Conservation (phyloP, 2,113 vertebrate genomes). For the Gallinago paraguaiae region DNA sequence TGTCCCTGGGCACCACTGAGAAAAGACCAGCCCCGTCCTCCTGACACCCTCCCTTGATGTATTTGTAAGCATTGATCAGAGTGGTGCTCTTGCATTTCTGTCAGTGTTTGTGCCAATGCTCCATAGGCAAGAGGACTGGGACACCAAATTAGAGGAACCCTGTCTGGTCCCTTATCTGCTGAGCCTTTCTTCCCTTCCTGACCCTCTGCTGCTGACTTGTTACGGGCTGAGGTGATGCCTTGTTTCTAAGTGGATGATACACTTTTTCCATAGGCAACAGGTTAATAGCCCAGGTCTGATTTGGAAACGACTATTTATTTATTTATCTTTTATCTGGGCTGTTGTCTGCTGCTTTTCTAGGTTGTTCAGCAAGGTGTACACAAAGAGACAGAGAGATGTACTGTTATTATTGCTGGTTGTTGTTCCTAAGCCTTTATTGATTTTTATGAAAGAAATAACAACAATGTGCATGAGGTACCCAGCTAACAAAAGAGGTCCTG, state of each 20-base stretch:
- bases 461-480: slow-evolving; percentile 43
- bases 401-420: slow-evolving; percentile 51
- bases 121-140: background rate
- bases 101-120: fast-evolving
- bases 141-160: background rate
- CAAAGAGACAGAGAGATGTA: slow-evolving; percentile 33
- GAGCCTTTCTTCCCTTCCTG: background rate
- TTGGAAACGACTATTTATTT: background rate
- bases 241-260: background rate
- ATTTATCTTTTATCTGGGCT: background rate
- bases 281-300: background rate
- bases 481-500: slow-evolving; percentile 65
- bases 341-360: background rate
- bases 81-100: background rate
- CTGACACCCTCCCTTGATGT: too few relatives aligned
- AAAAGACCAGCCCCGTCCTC: too few relatives aligned
- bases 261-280: background rate
- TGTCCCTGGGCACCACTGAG: too few relatives aligned
- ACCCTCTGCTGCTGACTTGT: background rate
- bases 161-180: background rate
- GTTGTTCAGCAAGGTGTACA: background rate
- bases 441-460: slow-evolving; percentile 66
- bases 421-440: slow-evolving; percentile 63
- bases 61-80: background rate
- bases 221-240: background rate